Evolutionary conservation across 2,888 invertebrate genomes (phyloP), one percentile per base, ranked within the genome.

Genomic region (Belgica antarctica): DNA sequence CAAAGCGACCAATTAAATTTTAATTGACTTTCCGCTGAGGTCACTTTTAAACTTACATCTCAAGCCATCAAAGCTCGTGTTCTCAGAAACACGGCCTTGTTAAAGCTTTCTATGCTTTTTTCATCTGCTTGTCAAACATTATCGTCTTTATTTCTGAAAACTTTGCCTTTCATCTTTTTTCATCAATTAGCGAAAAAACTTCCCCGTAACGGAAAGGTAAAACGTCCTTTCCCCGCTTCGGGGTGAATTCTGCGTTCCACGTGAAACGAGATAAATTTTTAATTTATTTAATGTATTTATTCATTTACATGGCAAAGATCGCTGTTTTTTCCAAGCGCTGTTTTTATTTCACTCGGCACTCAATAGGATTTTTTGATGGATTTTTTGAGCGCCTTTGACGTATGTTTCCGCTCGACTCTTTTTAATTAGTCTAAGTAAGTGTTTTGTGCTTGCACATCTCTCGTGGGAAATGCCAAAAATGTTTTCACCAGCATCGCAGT

Each of bases 231-330:
- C 22, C n/a, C 52, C 17, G 52, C 52, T 8, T 52, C 52, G 17
- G 17, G 7, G 52, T 22, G 22, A 17, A 52, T 52, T 22, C 22
- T 52, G 52, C 8, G 41, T 15, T 41, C 41, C 1, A 52, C 27
- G 59, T 27, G 27, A 59, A 15, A 8, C 24, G 59, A 59, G 7
- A 59, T 59, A 59, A 59, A 59, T 59, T 59, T 59, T 59, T 59
- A 7, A 59, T 59, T 59, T 19, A 31, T 68, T 68, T 68, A 68
- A 68, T 68, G 68, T 68, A 24, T 27, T 57, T 68, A 68, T 68
- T 68, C 68, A 68, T 68, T 68, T 68, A 68, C 68, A 68, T 68
- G n/a, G 31, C 34, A 68, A 68, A 68, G 57, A 59, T 25, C 22
- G 52, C 17, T n/a, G 19, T n/a, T 52, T 52, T 52, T 52, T 41